A percentile compares a stretch with the other conserved stretches of the same genome.
These are phyloP conservation scores for Eufriesea mexicana DNA, from an alignment of 1,140 invertebrate genomes.

Conservation along the genomic window DNA sequence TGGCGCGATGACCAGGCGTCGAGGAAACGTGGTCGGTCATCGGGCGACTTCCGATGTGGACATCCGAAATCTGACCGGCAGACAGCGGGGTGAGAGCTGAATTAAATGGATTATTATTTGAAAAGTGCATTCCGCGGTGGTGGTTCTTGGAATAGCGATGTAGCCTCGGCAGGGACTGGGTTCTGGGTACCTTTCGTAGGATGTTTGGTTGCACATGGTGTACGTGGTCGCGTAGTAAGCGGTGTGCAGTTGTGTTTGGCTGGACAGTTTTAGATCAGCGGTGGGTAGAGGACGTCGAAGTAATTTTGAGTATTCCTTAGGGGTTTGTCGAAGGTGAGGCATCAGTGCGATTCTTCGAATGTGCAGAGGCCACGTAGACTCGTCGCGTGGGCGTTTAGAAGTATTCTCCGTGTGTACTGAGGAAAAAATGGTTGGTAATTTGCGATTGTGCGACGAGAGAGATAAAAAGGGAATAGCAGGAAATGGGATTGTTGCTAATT, in stretches of 20 bases:
- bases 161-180: neutral
- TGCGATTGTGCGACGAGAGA: no score
- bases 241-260: no score
- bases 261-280: no score
- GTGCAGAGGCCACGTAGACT: no score
- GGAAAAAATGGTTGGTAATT: neutral
- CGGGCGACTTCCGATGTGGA: neutral
- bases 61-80: neutral
- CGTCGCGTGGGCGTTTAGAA: neutral
- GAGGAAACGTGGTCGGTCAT: slow-evolving; percentile 15
- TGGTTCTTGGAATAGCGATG: no score
- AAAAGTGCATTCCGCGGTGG: neutral
- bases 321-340: neutral
- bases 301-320: no score
- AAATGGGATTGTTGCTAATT: slow-evolving; percentile 1
- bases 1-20: slow-evolving; percentile 73
- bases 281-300: no score
- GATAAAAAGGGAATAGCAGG: neutral
- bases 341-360: neutral
- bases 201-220: neutral
- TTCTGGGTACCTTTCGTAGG: neutral
- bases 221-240: no score
- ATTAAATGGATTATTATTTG: no score
- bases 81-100: neutral
- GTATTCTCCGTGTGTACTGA: no score